phyloP scores from a whole-genome alignment of 2,113 vertebrate genomes.

The Pungitius pungitius region DNA sequence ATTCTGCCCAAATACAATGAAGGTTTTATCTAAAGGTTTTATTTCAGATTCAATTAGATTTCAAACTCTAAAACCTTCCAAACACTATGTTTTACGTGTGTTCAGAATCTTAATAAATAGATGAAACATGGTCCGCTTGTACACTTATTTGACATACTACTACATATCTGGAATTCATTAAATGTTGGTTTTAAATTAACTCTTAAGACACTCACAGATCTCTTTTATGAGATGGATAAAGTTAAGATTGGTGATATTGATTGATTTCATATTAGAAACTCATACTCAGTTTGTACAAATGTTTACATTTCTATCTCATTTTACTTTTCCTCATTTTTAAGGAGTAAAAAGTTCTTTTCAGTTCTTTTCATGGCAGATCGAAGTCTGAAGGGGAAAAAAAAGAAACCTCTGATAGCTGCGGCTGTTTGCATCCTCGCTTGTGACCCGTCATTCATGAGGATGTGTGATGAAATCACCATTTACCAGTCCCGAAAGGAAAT shows the following conservation, averaged over 20 bases:
- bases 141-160: background rate
- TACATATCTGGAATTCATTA: background rate
- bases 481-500: constrained; percentile 45
- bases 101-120: constrained; percentile 56
- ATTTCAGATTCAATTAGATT: constrained; percentile 4
- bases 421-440: background rate
- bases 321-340: background rate
- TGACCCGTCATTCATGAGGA: constrained; percentile 33
- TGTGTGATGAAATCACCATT: constrained; percentile 42
- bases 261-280: background rate
- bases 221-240: background rate
- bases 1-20: constrained; percentile 7
- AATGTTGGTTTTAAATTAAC: background rate
- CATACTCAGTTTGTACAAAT: background rate
- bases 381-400: background rate
- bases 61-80: background rate
- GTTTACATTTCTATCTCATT: background rate
- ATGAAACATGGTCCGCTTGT: constrained; percentile 1
- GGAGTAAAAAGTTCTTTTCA: background rate
- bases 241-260: background rate
- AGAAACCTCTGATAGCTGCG: background rate
- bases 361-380: background rate
- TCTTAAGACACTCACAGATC: background rate
- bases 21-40: background rate
- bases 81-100: constrained; percentile 18